Conservation (phyloP, 2,888 invertebrate species). For the Stramonita haemastoma region DNA sequence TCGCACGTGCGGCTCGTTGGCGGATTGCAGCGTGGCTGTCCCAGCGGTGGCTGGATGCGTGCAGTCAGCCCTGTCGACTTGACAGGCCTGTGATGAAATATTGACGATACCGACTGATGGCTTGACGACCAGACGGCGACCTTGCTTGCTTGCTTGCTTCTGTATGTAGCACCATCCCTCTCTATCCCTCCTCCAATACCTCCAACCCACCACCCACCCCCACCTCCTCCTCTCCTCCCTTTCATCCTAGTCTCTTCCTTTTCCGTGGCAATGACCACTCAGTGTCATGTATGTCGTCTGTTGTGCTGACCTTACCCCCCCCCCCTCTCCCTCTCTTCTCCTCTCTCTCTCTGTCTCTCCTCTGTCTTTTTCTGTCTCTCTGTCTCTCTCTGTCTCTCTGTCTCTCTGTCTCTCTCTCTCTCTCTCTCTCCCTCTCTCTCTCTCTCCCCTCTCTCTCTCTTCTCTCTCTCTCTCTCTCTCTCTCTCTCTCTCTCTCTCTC, state of each 20-base stretch:
- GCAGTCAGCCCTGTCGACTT: neutral
- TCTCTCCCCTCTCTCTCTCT: neutral
- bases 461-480: neutral
- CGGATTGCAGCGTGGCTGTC: neutral
- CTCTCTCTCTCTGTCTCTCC: neutral
- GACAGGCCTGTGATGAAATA: slow-evolving; percentile 8
- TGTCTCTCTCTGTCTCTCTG: no score
- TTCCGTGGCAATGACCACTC: neutral
- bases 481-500: no score
- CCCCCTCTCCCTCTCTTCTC: neutral
- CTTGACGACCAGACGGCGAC: no score
- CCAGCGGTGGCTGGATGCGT: neutral
- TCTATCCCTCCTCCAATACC: neutral
- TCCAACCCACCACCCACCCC: neutral
- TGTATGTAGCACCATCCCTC: no score
- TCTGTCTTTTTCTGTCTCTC: no score
- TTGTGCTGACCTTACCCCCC: neutral
- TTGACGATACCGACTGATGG: neutral
- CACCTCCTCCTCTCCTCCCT: neutral
- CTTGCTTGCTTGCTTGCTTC: no score
- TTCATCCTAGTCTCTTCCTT: neutral
- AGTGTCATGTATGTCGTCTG: no score
- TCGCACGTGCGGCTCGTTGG: neutral
- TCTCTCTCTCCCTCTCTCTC: no score
- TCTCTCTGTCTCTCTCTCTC: no score